phyloP scores from a whole-genome alignment of 2,888 invertebrate genomes.

The Sminthurides aquaticus region DNA sequence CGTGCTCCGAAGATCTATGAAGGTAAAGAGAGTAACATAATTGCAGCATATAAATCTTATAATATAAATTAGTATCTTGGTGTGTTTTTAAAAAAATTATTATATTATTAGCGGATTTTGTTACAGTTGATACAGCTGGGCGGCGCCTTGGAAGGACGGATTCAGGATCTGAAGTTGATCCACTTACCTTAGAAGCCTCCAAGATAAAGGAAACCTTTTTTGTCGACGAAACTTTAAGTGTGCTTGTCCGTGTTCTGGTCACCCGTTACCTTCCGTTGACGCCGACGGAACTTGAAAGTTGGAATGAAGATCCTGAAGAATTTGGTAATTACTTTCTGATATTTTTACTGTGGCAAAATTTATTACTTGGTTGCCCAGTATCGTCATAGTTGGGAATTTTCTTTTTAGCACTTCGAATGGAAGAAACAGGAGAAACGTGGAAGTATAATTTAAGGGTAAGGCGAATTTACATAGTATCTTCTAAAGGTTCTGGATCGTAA shows the following conservation, averaged over 20 bases:
- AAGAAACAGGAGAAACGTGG: conserved; percentile 87
- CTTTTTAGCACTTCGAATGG: conserved; percentile 47
- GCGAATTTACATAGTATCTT: neutral
- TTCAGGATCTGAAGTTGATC: conserved; percentile 47
- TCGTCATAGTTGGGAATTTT: neutral
- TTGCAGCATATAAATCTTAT: neutral
- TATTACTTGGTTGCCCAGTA: neutral
- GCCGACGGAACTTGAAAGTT: conserved; percentile 70
- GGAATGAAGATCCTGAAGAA: conserved; percentile 85
- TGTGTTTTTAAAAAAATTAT: neutral
- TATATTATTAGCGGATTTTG: neutral
- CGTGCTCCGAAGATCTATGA: conserved; percentile 57
- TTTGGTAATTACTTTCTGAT: no score
- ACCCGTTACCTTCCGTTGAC: conserved; percentile 81
- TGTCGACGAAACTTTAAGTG: conserved; percentile 63
- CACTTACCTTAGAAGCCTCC: conserved; percentile 55
- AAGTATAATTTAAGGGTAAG: conserved; percentile 77
- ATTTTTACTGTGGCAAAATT: conserved; percentile 14
- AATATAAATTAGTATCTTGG: neutral
- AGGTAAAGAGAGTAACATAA: no score
- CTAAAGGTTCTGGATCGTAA: neutral
- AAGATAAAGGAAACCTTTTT: conserved; percentile 70
- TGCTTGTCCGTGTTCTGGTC: conserved; percentile 75
- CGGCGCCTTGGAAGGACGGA: conserved; percentile 32
- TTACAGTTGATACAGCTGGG: conserved; percentile 33